Percentiles rank a stretch among this genome's conserved stretches.
phyloP scores from a whole-genome alignment of 1,140 invertebrate genomes.

The Drosophila oshimai region DNA sequence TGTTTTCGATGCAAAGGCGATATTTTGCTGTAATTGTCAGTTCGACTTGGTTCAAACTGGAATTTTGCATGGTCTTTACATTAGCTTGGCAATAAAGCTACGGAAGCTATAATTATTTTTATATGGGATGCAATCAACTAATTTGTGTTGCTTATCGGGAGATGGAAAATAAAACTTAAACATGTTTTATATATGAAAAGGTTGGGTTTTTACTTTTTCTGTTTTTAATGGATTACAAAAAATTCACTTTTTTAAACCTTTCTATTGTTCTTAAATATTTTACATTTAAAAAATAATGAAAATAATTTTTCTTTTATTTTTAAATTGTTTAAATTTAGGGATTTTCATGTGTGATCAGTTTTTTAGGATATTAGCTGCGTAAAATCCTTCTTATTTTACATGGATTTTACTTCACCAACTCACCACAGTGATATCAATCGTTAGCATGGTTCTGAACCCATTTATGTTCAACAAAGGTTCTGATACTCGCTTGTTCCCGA shows the following conservation, averaged over 20 bases:
- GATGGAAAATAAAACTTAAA: neutral
- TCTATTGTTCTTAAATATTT: neutral
- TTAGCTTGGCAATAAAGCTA: slow-evolving; percentile 3
- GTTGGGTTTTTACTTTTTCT: too few species aligned
- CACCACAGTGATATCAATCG: neutral
- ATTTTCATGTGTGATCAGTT: neutral
- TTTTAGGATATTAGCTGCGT: too few species aligned
- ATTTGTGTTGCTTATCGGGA: neutral
- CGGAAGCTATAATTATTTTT: neutral
- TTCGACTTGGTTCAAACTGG: slow-evolving; percentile 12
- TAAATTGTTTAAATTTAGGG: neutral
- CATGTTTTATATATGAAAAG: too few species aligned
- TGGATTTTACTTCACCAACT: neutral
- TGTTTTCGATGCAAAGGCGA: neutral
- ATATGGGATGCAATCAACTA: neutral
- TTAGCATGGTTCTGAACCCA: neutral
- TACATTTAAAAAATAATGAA: neutral
- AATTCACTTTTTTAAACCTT: neutral
- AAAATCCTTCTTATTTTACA: neutral
- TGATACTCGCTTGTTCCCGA: neutral
- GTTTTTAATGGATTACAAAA: neutral
- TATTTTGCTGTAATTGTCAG: slow-evolving; percentile 1
- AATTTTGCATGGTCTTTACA: neutral
- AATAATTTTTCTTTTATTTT: neutral
- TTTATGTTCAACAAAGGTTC: neutral